Evolutionary conservation across 2,797 vertebrate species (phyloP), one percentile per base, ranked within the genome.

Genomic region (Xiphophorus birchmanni): DNA sequence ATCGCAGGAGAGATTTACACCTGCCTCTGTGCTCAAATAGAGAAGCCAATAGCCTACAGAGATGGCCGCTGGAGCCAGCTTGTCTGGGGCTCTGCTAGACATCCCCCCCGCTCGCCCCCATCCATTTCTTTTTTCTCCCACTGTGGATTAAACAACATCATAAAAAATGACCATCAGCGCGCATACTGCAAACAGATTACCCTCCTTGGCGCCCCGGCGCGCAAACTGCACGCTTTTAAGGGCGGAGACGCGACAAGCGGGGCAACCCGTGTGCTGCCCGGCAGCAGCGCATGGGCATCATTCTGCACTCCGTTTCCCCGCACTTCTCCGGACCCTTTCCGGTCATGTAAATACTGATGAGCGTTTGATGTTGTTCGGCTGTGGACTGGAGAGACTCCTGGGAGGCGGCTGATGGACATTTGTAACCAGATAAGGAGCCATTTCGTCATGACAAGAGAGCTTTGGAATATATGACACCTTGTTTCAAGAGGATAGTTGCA

Each of bases 1-100:
- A 96, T 96, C 96, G 96, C 94, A 93, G 88, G 92, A 93, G 95
- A 97, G 97, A 99, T 99, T 98, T 97, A 97, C 98, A 98, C 98
- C 97, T 98, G 98, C 96, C 96, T 96, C 93, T 88, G 92, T 94
- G 95, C 94, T 96, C 91, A 93, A 94, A 94, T 87, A 90, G 93
- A 94, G 96, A 93, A 90, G 92, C 94, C 94, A 94, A 94, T 91
- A 96, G 97, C 96, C 97, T 97, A 95, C 96, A 97, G 97, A 97
- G 97, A 97, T 97, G 97, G 95, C 96, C 96, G 90, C 92, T 97
- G 98, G 98, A 98, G 98, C 98, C 98, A 92, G 92, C 78, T 91
- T 97, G 98, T 99, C 98, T 99, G 97, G 96, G 80, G 93, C 96
- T 93, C 94, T 94, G 95, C 90, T 87, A 94, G 94, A 95, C 26